phyloP scores from a whole-genome alignment of 2,113 vertebrate species.

The Podarcis muralis region DNA sequence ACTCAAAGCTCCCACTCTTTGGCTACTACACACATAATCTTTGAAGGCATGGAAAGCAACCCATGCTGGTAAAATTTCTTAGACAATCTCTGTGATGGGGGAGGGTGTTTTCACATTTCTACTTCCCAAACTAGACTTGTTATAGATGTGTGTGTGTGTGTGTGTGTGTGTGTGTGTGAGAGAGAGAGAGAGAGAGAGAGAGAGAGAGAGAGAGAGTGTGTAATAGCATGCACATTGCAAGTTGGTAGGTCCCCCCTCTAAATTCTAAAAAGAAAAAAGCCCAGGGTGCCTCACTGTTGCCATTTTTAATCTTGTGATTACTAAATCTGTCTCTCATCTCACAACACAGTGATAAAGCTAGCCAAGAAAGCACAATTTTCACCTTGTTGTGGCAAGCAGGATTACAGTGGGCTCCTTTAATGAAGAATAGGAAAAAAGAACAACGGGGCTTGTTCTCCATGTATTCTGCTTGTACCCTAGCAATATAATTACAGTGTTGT shows the following conservation, averaged over 20 bases:
- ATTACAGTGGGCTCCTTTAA: constrained; percentile 7
- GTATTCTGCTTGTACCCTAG: neutral
- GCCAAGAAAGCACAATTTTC: constrained; percentile 5
- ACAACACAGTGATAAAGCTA: neutral
- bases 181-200: too few relatives aligned
- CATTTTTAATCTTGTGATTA: neutral
- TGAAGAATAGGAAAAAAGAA: neutral
- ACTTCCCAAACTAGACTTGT: neutral
- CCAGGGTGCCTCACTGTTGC: neutral
- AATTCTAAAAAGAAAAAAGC: neutral
- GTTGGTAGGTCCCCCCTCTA: neutral
- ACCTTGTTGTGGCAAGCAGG: neutral
- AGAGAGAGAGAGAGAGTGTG: too few relatives aligned
- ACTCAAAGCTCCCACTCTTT: neutral
- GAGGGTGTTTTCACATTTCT: neutral
- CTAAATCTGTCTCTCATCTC: neutral
- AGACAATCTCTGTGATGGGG: neutral
- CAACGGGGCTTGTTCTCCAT: neutral
- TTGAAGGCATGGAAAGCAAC: neutral
- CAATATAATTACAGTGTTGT: constrained; percentile 5
- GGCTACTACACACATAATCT: neutral
- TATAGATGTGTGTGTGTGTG: neutral
- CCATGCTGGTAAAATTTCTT: neutral
- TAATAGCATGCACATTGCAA: neutral
- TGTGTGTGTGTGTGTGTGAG: too few relatives aligned